phyloP scores from a whole-genome alignment of 1,140 invertebrate genomes.

The Leptinotarsa texana region DNA sequence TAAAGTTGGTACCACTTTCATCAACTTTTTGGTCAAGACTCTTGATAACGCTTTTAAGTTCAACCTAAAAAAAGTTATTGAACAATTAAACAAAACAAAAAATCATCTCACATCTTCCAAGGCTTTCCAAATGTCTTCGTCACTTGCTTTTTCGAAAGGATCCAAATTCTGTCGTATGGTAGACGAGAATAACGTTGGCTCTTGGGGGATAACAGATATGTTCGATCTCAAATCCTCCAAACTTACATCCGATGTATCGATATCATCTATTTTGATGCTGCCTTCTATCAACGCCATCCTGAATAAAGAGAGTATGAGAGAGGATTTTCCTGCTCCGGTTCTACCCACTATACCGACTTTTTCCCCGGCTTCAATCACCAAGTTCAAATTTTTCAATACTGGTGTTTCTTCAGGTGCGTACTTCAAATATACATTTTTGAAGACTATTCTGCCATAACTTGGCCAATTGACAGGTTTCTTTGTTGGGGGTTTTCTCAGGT shows the following conservation, averaged over 20 bases:
- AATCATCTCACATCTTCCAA: slow-evolving; percentile 56
- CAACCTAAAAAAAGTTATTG: slow-evolving; percentile 49
- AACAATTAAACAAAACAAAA: neutral
- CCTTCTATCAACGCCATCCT: slow-evolving; percentile 68
- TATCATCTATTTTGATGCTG: slow-evolving; percentile 71
- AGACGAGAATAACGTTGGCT: slow-evolving; percentile 79
- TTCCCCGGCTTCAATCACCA: slow-evolving; percentile 66
- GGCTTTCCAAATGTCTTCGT: slow-evolving; percentile 67
- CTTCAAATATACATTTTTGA: slow-evolving; percentile 65
- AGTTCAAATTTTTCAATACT: slow-evolving; percentile 71
- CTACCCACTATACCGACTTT: slow-evolving; percentile 73
- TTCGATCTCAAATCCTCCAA: slow-evolving; percentile 72
- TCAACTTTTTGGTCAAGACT: slow-evolving; percentile 66
- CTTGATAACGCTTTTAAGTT: slow-evolving; percentile 60
- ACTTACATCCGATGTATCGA: slow-evolving; percentile 66
- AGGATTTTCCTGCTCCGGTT: slow-evolving; percentile 84
- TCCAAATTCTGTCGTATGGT: slow-evolving; percentile 81
- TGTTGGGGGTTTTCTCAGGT: slow-evolving; percentile 49
- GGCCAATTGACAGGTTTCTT: slow-evolving; percentile 73
- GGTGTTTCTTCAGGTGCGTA: slow-evolving; percentile 60
- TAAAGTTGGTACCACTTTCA: slow-evolving; percentile 79
- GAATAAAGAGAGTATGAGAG: slow-evolving; percentile 74
- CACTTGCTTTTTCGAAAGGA: slow-evolving; percentile 73
- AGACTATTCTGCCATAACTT: slow-evolving; percentile 66
- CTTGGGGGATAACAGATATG: slow-evolving; percentile 84